Evolutionary conservation across 2,888 invertebrate species (phyloP).

Genomic region (Drosophila macrospina): DNA sequence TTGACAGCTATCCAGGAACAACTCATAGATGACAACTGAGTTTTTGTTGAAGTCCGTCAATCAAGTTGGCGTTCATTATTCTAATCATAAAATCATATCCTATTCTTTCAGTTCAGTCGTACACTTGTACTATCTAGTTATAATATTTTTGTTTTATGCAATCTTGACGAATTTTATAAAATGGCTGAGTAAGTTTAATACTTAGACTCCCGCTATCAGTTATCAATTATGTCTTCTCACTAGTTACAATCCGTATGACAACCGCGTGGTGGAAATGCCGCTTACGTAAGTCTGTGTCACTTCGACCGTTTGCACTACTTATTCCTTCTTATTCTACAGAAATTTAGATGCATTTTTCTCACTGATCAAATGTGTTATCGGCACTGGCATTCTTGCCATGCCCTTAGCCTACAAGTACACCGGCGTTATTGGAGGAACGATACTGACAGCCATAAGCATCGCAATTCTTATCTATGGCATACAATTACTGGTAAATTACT

Average conservation of each 20-base stretch:
- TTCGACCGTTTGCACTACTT: not conserved
- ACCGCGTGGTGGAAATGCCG: conserved; percentile 34
- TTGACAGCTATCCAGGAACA: conserved; percentile 18
- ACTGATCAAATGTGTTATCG: conserved; percentile 52
- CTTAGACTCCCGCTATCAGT: not conserved
- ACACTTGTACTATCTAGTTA: not conserved
- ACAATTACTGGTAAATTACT: conserved; percentile 46
- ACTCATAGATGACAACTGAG: not conserved
- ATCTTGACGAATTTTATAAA: not conserved
- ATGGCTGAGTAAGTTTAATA: conserved; percentile 17
- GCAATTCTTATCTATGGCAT: conserved; percentile 56
- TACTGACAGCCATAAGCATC: conserved; percentile 15
- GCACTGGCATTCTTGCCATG: conserved; percentile 60
- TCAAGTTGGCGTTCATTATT: conserved; percentile 5
- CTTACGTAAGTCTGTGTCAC: conserved; percentile 48
- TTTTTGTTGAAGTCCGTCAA: not conserved
- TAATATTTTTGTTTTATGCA: not conserved
- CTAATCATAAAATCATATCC: not conserved
- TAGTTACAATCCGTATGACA: conserved; percentile 51
- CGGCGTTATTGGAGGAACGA: conserved; percentile 45
- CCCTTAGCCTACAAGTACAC: conserved; percentile 53
- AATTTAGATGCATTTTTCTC: conserved; percentile 48
- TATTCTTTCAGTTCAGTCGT: not conserved
- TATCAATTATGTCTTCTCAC: not conserved
- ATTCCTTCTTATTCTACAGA: conserved; percentile 8